Conservation (phyloP, 2,888 invertebrate species). For the Sepiola atlantica region DNA sequence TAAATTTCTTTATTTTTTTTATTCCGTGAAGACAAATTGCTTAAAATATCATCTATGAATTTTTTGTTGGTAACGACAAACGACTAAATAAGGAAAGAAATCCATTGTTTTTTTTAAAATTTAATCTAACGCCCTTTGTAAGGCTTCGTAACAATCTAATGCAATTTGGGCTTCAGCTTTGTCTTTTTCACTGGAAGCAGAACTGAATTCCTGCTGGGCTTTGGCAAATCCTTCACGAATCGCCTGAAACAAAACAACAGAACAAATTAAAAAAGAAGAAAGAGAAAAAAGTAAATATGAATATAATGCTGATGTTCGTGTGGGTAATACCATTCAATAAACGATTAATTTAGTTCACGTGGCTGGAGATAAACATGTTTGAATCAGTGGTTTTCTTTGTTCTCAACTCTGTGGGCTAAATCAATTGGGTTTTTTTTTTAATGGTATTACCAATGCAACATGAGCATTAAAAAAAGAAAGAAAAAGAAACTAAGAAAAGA, state of each 20-base stretch:
- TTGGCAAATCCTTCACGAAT: slow-evolving; percentile 88
- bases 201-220: slow-evolving; percentile 86
- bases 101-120: neutral
- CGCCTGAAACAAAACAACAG: slow-evolving; percentile 75
- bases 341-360: no score
- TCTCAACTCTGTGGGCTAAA: no score
- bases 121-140: slow-evolving; percentile 84
- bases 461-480: no score
- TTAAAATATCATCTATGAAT: neutral
- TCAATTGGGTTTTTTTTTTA: no score
- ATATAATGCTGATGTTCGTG: no score
- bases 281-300: neutral
- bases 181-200: slow-evolving; percentile 88
- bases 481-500: no score
- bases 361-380: no score
- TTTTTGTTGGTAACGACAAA: neutral
- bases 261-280: neutral
- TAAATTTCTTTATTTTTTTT: neutral
- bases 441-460: no score
- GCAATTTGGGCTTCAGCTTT: slow-evolving; percentile 93
- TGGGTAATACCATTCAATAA: no score
- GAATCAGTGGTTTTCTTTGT: no score
- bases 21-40: neutral
- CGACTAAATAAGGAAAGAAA: neutral
- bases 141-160: slow-evolving; percentile 93